Base-by-base conservation (phyloP, 1,140 invertebrate species). In the Gryon sp. region DNA sequence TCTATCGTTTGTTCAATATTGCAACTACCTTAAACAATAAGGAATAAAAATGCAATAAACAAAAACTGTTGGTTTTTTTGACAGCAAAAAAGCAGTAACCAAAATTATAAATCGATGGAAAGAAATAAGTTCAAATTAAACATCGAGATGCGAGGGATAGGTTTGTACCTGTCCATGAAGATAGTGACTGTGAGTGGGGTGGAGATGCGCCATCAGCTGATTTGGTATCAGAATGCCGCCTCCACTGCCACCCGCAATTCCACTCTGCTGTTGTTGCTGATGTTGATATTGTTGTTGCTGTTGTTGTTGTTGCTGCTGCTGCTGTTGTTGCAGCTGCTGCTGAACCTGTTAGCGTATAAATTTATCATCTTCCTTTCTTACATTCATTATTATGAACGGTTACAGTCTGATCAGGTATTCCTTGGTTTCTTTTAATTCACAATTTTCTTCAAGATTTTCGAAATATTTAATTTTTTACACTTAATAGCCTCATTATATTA, bases 311-410 rank as follows among this genome's bases (percentile, higher is more conserved):
- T 52, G 46, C 5, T 36, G 45, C 24, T 63, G 43, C 68, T 87
- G 84, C 32, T 89, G 87, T 52, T 87, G 88, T 55, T 90, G 89
- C 69, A 90, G 85, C 81, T 90, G 84, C 30, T 30, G 38, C n/a
- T 59, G 43, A 7, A 62, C 41, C 57, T 62, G 22, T 41, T 4
- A 2, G 57, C 62, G 50, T 50, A 68, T 59, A 73, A 48, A 55
- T 74, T 43, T 34, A 24, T 20, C 16, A 38, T 2, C 16, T 18
- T 38, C n/a, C 24, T 11, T 36, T 53, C 14, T 38, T 18, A 19
- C 12, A 18, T 16, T 11, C 26, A 3, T n/a, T 26, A 57, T 22
- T 14, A 55, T 40, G 5, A n/a, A n/a, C n/a, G n/a, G n/a, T n/a
- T n/a, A n/a, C n/a, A n/a, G n/a, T n/a, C n/a, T n/a, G n/a, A n/a